Evolutionary conservation across 2,888 invertebrate species (phyloP).

Genomic region (Dasysyrphus albostriatus): DNA sequence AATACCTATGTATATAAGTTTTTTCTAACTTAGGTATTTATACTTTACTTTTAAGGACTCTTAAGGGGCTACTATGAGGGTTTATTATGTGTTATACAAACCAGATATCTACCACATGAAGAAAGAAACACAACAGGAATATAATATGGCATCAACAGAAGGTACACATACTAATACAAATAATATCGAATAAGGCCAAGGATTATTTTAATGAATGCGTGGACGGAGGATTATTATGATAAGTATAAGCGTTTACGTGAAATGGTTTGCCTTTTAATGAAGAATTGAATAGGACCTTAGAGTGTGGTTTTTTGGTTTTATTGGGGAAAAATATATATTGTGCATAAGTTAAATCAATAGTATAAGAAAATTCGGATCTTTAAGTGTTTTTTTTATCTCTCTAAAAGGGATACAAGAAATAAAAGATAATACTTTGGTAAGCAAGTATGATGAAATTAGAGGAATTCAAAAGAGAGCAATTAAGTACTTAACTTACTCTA

Average conservation of each 20-base stretch:
- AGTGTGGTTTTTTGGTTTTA: slow-evolving; percentile 14
- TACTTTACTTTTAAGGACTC: slow-evolving; percentile 21
- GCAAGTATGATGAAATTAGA: background rate
- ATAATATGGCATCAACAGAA: background rate
- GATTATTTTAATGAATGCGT: slow-evolving; percentile 15
- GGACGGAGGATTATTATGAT: slow-evolving; percentile 3
- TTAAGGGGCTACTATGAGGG: background rate
- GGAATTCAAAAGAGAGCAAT: no score
- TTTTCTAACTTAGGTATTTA: slow-evolving; percentile 9
- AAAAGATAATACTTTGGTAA: background rate
- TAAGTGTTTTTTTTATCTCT: background rate
- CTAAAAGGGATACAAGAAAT: background rate
- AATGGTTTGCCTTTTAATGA: slow-evolving; percentile 10
- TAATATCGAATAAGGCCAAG: slow-evolving; percentile 15
- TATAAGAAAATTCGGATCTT: background rate
- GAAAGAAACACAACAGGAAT: background rate
- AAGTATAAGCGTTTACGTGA: slow-evolving; percentile 3
- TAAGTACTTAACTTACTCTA: no score
- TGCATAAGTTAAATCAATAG: background rate
- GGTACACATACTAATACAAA: background rate
- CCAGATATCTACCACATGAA: background rate
- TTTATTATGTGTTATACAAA: slow-evolving; percentile 10
- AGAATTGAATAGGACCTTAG: background rate
- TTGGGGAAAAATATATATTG: background rate
- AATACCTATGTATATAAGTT: no score